Evolutionary conservation across 1,140 invertebrate species (phyloP).

Genomic region (Tetraneura akinire): DNA sequence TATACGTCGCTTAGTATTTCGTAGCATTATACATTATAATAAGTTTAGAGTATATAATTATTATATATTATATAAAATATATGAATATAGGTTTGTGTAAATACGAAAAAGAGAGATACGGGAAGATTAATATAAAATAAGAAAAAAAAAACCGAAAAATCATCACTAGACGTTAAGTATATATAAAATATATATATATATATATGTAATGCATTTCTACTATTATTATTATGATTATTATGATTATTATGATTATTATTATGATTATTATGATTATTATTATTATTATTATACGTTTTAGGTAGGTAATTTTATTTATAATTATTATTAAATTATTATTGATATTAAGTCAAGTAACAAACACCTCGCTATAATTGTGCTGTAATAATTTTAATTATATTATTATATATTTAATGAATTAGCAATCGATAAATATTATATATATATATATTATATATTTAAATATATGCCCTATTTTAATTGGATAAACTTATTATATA

Average conservation of each 20-base stretch:
- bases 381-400: conserved; percentile 50
- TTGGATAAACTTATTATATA: conserved; percentile 42
- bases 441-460: conserved; percentile 33
- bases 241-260: conserved; percentile 44
- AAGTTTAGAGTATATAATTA: conserved; percentile 41
- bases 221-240: conserved; percentile 41
- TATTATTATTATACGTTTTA: conserved; percentile 48
- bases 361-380: conserved; percentile 51
- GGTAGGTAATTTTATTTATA: conserved; percentile 50
- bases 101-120: conserved; percentile 42
- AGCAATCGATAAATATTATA: conserved; percentile 51
- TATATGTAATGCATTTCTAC: conserved; percentile 43
- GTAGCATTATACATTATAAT: neutral
- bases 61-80: conserved; percentile 20
- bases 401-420: conserved; percentile 45
- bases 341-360: conserved; percentile 51
- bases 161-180: conserved; percentile 49
- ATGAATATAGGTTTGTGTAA: conserved; percentile 47
- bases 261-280: conserved; percentile 41
- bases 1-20: conserved; percentile 33
- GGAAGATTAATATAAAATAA: neutral
- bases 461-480: conserved; percentile 45
- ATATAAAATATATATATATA: neutral
- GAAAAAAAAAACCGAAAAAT: conserved; percentile 34
- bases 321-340: conserved; percentile 47